Evolutionary conservation across 2,888 invertebrate species (phyloP), one percentile per base, ranked within the genome.

Genomic region (Sylvicola cinctus): DNA sequence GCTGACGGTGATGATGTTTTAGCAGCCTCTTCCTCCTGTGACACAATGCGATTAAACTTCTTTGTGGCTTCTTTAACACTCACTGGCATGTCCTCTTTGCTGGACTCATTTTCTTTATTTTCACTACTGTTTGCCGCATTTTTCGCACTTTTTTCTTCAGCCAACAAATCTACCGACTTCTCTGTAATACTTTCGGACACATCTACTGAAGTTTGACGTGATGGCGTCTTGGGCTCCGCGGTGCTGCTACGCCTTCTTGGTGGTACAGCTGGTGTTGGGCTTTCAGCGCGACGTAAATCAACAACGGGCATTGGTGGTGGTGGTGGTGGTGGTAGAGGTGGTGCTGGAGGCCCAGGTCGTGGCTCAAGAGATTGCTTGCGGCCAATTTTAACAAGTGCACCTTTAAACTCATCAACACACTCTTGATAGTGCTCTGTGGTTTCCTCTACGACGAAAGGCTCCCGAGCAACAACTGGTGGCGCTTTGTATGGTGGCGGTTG

Each of bases 51-150:
- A 56, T 93, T 90, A 54, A 91, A 85, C 61, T 87, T 87, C 60
- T 83, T 79, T 48, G 84, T 85, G 39, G 87, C 69, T 55, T 93
- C 91, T 51, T 83, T 87, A 8, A 93, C 91, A 47, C 85, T 88
- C 41, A 88, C 72, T 47, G 73, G 66, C 45, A 70, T 69, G 45
- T 71, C 71, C 39, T 58, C 26, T 26, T 25, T 32, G 5, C 8
- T 13, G 8, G 14, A 13, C 12, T 10, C n/a, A 28, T 34, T 32
- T 17, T 33, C 31, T 3, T 50, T 49, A 15, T 49, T 48, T 29
- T 39, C 32, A 8, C 14, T 11, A 28, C 50, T 49, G 40, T 52
- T 52, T 37, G 51, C 52, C 38, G 53, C n/a, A n/a, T n/a, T n/a
- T n/a, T n/a, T n/a, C n/a, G n/a, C n/a, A n/a, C n/a, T 54, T 32